phyloP scores from a whole-genome alignment of 2,113 vertebrate species.

The Cromileptes altivelis region DNA sequence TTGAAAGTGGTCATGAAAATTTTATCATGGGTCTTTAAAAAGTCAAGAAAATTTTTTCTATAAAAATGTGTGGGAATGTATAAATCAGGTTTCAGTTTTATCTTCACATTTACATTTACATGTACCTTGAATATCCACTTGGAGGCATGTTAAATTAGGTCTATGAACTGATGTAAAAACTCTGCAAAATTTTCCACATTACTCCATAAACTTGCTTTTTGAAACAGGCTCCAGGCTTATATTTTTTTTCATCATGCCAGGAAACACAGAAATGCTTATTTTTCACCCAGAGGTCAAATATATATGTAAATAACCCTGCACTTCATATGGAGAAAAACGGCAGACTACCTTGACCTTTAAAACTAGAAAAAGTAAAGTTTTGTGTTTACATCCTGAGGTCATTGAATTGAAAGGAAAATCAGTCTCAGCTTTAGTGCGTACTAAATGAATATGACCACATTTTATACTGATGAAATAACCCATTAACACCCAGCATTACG shows the following conservation, averaged over 20 bases:
- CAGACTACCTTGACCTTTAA: background rate
- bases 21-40: too few relatives aligned
- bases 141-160: background rate
- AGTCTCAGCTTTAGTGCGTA: constrained; percentile 15
- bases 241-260: background rate
- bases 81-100: constrained; percentile 12
- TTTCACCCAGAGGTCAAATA: background rate
- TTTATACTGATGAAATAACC: constrained; percentile 52
- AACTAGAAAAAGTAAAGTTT: constrained; percentile 25
- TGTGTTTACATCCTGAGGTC: constrained; percentile 39
- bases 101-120: background rate
- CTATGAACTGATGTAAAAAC: constrained; percentile 1
- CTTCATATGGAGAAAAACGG: constrained; percentile 17
- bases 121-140: constrained; percentile 4
- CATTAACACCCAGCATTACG: constrained; percentile 61
- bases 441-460: constrained; percentile 39
- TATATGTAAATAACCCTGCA: background rate
- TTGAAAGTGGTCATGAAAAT: too few relatives aligned
- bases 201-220: constrained; percentile 2
- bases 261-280: constrained; percentile 22
- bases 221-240: background rate
- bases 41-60: too few relatives aligned
- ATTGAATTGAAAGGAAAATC: constrained; percentile 23
- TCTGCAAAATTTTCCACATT: constrained; percentile 6
- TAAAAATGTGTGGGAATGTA: background rate